Base-by-base conservation (phyloP, 2,797 vertebrate genomes). In the Phrynocephalus forsythii region DNA sequence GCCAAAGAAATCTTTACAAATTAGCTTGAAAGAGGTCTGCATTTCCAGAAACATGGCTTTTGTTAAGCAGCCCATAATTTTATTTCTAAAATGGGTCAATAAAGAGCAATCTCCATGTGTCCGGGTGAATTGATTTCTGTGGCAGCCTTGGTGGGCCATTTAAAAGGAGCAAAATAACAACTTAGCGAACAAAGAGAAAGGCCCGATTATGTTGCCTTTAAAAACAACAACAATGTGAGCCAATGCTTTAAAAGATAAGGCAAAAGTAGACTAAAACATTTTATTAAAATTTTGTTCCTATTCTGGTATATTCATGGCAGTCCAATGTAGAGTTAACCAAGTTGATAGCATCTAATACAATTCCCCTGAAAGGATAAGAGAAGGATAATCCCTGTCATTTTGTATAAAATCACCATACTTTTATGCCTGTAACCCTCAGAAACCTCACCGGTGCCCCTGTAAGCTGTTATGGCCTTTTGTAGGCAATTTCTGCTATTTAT, bases 91-190 rank as follows among this genome's bases (percentile, higher is more conserved):
- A 52, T 56, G 66, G 72, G 15, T 88, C 89, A 77, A 18, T 66
- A 82, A 56, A 22, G 38, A 91, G 44, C 1, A 0, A 88, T 86
- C 44, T 86, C 81, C 20, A n/a, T 1, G 0, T 0, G 0, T 63
- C 56, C 91, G 84, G 22, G 60, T 82, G 22, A 93, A 83, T 44
- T 78, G 85, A 86, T 73, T 92, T 92, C 33, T 75, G 69, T 1
- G 26, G 60, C 6, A 63, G 9, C 15, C 22, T 83, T 73, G 77
- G n/a, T 24, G 48, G 66, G 24, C 16, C 18, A 22, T 52, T 22
- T 20, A 72, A 30, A 15, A 24, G 22, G 38, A 77, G 22, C 11
- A 15, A 56, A 26, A 30, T 10, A 48, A 66, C 24, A 78, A 78
- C 52, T 63, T 9, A 79, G n/a, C 80, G 78, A 48, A 76, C 28